A percentile compares a stretch with the other conserved stretches of the same genome.
Conservation (phyloP, 2,113 vertebrate species). For the Sialia sialis region DNA sequence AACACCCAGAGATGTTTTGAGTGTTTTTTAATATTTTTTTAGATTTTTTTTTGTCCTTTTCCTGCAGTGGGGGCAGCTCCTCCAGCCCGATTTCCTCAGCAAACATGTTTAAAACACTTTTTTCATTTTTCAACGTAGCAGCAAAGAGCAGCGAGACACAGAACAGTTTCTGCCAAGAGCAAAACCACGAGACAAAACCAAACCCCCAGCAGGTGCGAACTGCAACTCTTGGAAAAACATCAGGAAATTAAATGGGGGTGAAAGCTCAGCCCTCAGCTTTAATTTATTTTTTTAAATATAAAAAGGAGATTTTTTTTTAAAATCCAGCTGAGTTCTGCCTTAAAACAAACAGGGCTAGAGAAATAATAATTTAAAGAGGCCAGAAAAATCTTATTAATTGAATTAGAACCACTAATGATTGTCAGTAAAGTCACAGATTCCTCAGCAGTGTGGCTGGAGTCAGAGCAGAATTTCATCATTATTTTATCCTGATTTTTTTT, state of each 20-base stretch:
- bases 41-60: no score
- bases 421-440: conserved; percentile 19
- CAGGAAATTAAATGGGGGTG: background rate
- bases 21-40: no score
- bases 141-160: conserved; percentile 49
- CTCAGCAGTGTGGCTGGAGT: background rate
- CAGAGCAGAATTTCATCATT: background rate
- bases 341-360: background rate
- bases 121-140: conserved; percentile 23
- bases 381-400: background rate
- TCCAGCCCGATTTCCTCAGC: background rate
- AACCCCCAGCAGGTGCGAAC: background rate
- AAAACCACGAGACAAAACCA: background rate
- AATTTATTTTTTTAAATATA: background rate
- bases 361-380: background rate
- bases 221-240: background rate
- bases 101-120: background rate
- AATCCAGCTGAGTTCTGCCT: background rate
- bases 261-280: background rate
- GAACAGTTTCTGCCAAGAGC: conserved; percentile 30
- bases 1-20: background rate
- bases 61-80: background rate
- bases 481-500: background rate
- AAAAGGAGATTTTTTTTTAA: background rate
- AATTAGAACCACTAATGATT: conserved; percentile 1